Base-by-base conservation (phyloP, 1,140 invertebrate species). In the Anastatus disparis region DNA sequence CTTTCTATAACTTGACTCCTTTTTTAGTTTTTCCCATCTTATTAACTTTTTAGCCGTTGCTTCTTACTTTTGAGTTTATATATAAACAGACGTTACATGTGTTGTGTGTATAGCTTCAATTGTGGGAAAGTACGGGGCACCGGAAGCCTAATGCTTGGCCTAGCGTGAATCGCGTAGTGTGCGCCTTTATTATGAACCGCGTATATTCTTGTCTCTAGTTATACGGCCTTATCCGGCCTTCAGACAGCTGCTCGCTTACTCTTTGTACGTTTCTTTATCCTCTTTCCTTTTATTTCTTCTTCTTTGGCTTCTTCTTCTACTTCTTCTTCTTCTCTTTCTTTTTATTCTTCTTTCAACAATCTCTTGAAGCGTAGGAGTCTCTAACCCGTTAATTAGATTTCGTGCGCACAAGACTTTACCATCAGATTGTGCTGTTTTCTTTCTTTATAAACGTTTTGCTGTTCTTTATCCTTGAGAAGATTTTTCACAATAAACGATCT, bases 81-180 rank as follows among this genome's bases (percentile, higher is more conserved):
- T n/a, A n/a, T n/a, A n/a, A n/a, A n/a, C n/a, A n/a, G n/a, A n/a
- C n/a, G n/a, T n/a, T n/a, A n/a, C n/a, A n/a, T n/a, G n/a, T n/a
- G n/a, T n/a, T n/a, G n/a, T n/a, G n/a, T n/a, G n/a, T n/a, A 68
- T 38, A 38, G 12, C 12, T 38, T 72, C 46, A 67, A 55, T 48
- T 81, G 76, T 81, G 80, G 78, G 80, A 81, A 78, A n/a, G n/a
- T n/a, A 79, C 70, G 27, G 44, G 64, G 50, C 77, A 76, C 77
- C 79, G 79, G 80, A 80, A 81, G 77, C 70, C 72, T 35, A 4
- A 74, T 75, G 76, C 55, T 62, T 79, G 78, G 71, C 75, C 74
- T 79, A 78, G 64, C 79, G 76, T 82, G 77, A 77, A 78, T 77
- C 50, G 24, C 59, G 70, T n/a, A n/a, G n/a, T n/a, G n/a, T n/a